Percentiles rank a stretch among this genome's conserved stretches.
Evolutionary conservation across 2,888 invertebrate species (phyloP).

Genomic region (Serripes groenlandicus): DNA sequence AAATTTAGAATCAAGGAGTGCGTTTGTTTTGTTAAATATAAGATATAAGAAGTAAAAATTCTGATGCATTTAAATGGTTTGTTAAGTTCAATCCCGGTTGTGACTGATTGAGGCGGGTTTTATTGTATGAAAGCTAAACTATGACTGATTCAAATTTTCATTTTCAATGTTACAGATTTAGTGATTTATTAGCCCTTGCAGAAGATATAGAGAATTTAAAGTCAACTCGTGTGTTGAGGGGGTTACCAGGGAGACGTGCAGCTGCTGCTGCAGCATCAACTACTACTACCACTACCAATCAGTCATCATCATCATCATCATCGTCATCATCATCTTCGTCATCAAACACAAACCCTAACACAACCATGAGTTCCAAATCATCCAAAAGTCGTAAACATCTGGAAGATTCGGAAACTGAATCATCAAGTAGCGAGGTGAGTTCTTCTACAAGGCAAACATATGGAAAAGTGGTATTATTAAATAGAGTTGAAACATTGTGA

Average conservation of each 20-base stretch:
- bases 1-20: too few species aligned
- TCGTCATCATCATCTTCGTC: constrained; percentile 23
- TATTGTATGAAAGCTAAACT: too few species aligned
- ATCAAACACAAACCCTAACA: constrained; percentile 10
- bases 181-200: constrained; percentile 95
- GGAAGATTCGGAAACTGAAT: constrained; percentile 77
- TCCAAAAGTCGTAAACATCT: constrained; percentile 74
- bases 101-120: too few species aligned
- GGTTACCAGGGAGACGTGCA: constrained; percentile 75
- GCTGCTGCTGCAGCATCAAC: constrained; percentile 75
- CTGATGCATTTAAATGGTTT: too few species aligned
- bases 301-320: constrained; percentile 28
- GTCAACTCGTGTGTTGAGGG: constrained; percentile 78
- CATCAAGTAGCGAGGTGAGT: constrained; percentile 77
- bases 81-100: too few species aligned
- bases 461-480: too few species aligned
- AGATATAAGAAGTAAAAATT: too few species aligned
- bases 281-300: constrained; percentile 22
- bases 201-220: constrained; percentile 90
- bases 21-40: too few species aligned
- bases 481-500: too few species aligned
- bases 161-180: constrained; percentile 87
- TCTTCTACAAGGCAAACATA: too few species aligned
- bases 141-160: too few species aligned
- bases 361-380: constrained; percentile 58